Percentiles rank a stretch among this genome's conserved stretches.
These are phyloP conservation scores for Saccopteryx leptura DNA, from an alignment of 2,113 vertebrate genomes.

Conservation along the genomic window DNA sequence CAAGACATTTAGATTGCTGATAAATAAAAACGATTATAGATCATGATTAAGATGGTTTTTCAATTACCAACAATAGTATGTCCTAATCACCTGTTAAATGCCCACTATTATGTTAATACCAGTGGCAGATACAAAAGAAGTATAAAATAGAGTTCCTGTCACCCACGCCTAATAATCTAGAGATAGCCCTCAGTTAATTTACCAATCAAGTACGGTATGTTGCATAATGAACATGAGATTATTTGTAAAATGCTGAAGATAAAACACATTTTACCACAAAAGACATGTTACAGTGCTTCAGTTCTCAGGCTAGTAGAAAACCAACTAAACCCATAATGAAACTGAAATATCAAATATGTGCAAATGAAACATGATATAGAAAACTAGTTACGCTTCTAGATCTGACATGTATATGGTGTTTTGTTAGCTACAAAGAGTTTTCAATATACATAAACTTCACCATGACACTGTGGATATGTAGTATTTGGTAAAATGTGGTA, in stretches of 20 bases:
- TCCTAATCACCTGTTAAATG: slow-evolving; percentile 29
- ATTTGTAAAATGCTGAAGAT: slow-evolving; percentile 37
- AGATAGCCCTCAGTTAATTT: slow-evolving; percentile 60
- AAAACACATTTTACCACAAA: slow-evolving; percentile 65
- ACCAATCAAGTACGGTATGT: neutral
- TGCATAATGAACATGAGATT: slow-evolving; percentile 43
- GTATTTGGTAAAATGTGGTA: neutral
- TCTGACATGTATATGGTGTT: neutral
- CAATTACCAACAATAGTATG: neutral
- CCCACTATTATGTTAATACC: neutral
- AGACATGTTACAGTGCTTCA: neutral
- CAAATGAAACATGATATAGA: slow-evolving; percentile 50
- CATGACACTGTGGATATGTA: neutral
- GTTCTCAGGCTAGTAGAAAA: slow-evolving; percentile 31
- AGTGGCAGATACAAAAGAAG: slow-evolving; percentile 6
- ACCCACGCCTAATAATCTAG: slow-evolving; percentile 46
- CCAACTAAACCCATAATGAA: neutral
- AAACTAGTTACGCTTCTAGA: neutral
- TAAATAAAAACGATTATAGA: slow-evolving; percentile 50
- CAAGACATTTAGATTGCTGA: neutral
- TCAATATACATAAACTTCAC: neutral
- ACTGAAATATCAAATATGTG: neutral
- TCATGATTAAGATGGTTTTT: slow-evolving; percentile 31
- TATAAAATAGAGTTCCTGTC: slow-evolving; percentile 50
- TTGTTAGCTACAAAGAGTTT: slow-evolving; percentile 29